Evolutionary conservation across 2,797 vertebrate species (phyloP), one percentile per base, ranked within the genome.

Genomic region (Phalanger gymnotis): DNA sequence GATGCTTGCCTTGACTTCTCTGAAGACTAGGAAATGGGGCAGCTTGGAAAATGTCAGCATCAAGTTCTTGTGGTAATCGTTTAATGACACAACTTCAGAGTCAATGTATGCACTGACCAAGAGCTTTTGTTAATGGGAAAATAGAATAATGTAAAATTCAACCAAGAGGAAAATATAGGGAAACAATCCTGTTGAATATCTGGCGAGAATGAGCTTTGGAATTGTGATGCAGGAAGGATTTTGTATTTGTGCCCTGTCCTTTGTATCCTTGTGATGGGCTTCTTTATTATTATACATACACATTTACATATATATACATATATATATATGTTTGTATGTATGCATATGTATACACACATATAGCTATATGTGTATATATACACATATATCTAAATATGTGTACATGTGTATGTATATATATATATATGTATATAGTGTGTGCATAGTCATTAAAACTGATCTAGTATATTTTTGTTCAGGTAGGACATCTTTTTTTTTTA

Each of bases 41-140:
- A 34, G 53, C 56, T 54, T 22, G 57, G 28, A 96, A 94, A 91
- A 28, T 31, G 19, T 5, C 51, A 94, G 2, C 1, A 47, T 91
- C 16, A 19, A 89, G 6, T 61, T 94, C 61, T 47, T 14, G 25
- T 28, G 40, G 53, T 58, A 89, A 3, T 40, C 5, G 5, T 66
- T 92, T 93, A 52, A 90, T 61, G 5, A 57, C n/a, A 5, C 53
- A 92, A 93, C 53, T 2, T 89, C 53, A 95, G 94, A 87, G 30
- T 61, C 34, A 54, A 52, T 16, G 57, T 73, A 11, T 58, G 1
- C 28, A 2, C 54, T 58, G 1, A 19, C n/a, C 53, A 58, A 1
- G n/a, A 19, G 31, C 57, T 2, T 56, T 94, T 93, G 5, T 91
- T 93, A 31, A 53, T 81, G 51, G 31, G 92, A 92, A 34, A 61